phyloP scores from a whole-genome alignment of 2,797 vertebrate species.

The Percopsis omiscomaycus region DNA sequence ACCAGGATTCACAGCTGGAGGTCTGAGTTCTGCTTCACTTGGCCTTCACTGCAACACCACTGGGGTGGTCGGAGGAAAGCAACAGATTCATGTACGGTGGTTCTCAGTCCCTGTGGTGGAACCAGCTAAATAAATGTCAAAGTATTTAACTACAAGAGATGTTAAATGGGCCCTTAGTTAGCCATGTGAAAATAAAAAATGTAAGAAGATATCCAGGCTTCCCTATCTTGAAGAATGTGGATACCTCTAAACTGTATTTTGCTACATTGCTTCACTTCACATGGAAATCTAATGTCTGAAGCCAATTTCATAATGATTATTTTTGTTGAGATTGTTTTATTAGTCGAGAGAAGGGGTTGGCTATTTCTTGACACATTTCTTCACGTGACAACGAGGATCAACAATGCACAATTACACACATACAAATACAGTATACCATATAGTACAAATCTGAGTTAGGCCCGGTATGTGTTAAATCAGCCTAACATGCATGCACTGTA shows the following conservation, averaged over 20 bases:
- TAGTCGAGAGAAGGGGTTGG: background rate
- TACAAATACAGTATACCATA: background rate
- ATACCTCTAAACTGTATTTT: no score
- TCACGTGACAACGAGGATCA: conserved; percentile 20
- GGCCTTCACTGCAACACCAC: conserved; percentile 59
- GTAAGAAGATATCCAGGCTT: no score
- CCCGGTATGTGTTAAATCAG: background rate
- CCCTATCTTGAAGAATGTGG: no score
- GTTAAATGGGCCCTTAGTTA: no score
- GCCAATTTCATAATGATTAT: background rate
- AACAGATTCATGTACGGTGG: conserved; percentile 43
- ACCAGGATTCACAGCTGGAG: conserved; percentile 61
- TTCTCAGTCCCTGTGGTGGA: conserved; percentile 25
- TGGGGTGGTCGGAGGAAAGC: conserved; percentile 41
- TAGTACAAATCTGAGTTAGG: background rate
- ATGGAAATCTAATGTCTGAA: no score
- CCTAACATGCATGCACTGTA: conserved; percentile 1
- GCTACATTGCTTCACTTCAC: background rate
- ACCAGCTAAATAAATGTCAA: conserved; percentile 17
- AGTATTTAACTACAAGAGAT: conserved; percentile 6
- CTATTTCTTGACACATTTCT: background rate
- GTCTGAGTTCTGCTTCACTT: conserved; percentile 33
- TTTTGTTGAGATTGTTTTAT: background rate
- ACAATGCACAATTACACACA: background rate
- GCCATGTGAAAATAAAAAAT: no score